Conservation (phyloP, 2,113 vertebrate genomes). For the Agapornis roseicollis region DNA sequence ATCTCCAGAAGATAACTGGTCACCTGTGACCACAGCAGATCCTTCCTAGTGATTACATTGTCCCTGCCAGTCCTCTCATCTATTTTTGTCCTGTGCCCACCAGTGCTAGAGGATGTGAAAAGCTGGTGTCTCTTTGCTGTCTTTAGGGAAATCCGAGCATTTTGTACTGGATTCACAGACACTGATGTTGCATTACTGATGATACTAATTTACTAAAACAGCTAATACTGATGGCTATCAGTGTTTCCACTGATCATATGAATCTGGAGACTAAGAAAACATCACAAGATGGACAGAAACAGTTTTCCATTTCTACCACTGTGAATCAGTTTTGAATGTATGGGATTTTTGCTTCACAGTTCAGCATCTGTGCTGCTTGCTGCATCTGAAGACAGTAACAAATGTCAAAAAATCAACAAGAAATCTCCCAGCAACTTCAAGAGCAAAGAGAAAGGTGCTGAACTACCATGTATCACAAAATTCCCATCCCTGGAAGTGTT, state of each 20-base stretch:
- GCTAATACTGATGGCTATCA: background rate
- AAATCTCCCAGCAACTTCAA: background rate
- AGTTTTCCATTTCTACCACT: background rate
- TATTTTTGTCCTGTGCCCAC: background rate
- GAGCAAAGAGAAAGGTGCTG: background rate
- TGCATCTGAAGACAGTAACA: background rate
- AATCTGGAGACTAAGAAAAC: background rate
- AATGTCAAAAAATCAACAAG: background rate
- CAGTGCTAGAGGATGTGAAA: background rate
- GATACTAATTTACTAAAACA: background rate
- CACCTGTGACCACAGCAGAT: background rate
- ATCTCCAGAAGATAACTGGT: background rate
- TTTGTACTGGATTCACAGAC: background rate
- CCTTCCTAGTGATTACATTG: background rate
- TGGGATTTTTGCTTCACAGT: background rate
- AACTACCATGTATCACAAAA: fast-evolving
- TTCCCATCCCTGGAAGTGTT: background rate
- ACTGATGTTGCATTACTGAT: background rate
- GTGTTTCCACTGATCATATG: background rate
- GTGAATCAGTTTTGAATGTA: background rate
- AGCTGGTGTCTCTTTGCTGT: background rate
- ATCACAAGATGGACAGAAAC: background rate
- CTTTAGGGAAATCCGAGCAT: background rate
- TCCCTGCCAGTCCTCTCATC: background rate
- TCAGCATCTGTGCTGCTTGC: background rate